phyloP scores from a whole-genome alignment of 2,888 invertebrate species.

The Lepidocyrtinus sp. region DNA sequence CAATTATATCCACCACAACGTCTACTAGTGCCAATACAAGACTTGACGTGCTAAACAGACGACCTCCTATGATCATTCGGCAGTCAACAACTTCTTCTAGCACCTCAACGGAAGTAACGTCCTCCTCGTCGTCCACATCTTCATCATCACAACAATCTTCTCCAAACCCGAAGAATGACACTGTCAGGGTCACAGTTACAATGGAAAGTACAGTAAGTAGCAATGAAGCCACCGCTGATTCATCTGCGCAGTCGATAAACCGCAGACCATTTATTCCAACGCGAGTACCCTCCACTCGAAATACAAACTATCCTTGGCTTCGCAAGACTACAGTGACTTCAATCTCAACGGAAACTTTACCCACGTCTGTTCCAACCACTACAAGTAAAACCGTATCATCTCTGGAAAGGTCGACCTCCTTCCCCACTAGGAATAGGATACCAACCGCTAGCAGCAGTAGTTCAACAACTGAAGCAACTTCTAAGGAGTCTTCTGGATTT shows the following conservation, averaged over 20 bases:
- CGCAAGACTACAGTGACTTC: conserved; percentile 55
- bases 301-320: conserved; percentile 64
- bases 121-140: conserved; percentile 12
- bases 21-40: not conserved
- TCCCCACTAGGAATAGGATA: conserved; percentile 20
- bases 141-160: conserved; percentile 11
- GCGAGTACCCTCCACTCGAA: conserved; percentile 49
- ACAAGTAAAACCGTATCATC: conserved; percentile 24
- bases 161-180: conserved; percentile 17
- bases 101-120: conserved; percentile 24
- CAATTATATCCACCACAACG: conserved; percentile 22
- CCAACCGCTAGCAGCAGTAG: not conserved
- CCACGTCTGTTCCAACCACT: conserved; percentile 44
- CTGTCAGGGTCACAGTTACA: conserved; percentile 47
- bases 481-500: conserved; percentile 38
- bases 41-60: conserved; percentile 19
- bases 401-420: conserved; percentile 12
- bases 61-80: conserved; percentile 43
- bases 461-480: conserved; percentile 37
- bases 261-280: conserved; percentile 68
- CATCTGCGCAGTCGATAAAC: conserved; percentile 25
- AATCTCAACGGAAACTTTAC: conserved; percentile 16
- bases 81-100: conserved; percentile 28
- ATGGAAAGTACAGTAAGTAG: conserved; percentile 54
- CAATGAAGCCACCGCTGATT: conserved; percentile 20